Evolutionary conservation across 1,140 invertebrate species (phyloP).

Genomic region (Paraescarpia echinospica): DNA sequence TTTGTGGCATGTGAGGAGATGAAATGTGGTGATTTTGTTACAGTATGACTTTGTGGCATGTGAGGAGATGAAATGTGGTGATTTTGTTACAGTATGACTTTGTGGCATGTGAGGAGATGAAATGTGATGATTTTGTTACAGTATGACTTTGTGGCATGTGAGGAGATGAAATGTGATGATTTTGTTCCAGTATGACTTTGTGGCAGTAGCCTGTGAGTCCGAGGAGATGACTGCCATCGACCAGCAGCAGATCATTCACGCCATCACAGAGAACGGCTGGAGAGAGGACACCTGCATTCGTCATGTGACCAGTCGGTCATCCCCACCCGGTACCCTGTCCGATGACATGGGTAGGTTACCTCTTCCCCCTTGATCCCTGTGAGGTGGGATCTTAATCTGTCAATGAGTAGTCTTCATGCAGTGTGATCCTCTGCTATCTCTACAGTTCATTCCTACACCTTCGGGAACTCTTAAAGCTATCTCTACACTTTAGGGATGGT

Average conservation of each 20-base stretch:
- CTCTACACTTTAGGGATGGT: too few species aligned
- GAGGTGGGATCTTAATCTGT: too few species aligned
- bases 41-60: too few species aligned
- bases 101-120: too few species aligned
- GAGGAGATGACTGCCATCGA: slow-evolving; percentile 31
- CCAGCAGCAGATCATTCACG: slow-evolving; percentile 41
- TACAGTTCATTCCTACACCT: too few species aligned
- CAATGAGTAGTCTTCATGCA: too few species aligned
- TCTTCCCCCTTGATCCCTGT: not conserved
- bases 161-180: not conserved
- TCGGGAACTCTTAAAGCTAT: too few species aligned
- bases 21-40: not conserved
- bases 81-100: not conserved
- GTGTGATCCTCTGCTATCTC: too few species aligned
- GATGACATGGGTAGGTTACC: not conserved
- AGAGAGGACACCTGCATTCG: slow-evolving; percentile 40
- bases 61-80: not conserved
- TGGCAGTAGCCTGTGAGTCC: slow-evolving; percentile 48
- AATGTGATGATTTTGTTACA: slow-evolving; percentile 30
- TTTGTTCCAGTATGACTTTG: slow-evolving; percentile 23
- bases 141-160: slow-evolving; percentile 39
- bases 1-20: too few species aligned
- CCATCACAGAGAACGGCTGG: slow-evolving; percentile 51
- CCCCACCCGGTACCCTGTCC: not conserved
- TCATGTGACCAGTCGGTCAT: slow-evolving; percentile 14